These are phyloP conservation scores for Atractosteus spatula DNA, from an alignment of 2,113 vertebrate species.

Conservation along the genomic window DNA sequence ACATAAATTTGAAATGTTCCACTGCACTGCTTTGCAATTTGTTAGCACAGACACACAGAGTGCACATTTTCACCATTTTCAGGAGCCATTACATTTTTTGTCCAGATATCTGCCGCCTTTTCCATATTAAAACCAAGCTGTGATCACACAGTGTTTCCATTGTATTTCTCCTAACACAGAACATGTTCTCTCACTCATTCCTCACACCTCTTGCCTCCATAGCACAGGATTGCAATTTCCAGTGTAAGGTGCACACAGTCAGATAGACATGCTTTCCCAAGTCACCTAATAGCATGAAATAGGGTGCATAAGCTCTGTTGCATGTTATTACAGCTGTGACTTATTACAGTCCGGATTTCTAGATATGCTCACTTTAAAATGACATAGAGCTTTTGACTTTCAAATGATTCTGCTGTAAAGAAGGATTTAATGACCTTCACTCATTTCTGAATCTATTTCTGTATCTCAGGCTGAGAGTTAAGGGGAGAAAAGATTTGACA, in stretches of 20 bases:
- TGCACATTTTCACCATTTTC: no score
- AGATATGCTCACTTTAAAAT: constrained; percentile 65
- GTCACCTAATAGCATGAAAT: constrained; percentile 67
- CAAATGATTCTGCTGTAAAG: constrained; percentile 69
- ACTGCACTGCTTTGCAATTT: no score
- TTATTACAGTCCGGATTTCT: constrained; percentile 63
- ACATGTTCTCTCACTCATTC: no score
- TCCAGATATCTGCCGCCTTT: neutral
- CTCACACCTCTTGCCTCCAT: no score
- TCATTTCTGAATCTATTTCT: neutral
- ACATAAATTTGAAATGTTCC: no score
- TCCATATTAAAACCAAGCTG: no score
- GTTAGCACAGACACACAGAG: no score
- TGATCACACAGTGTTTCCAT: no score
- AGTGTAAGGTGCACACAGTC: constrained; percentile 56
- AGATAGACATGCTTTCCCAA: constrained; percentile 67
- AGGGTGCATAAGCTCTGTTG: constrained; percentile 51
- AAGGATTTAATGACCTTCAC: constrained; percentile 40
- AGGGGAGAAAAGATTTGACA: neutral
- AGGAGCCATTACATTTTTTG: neutral
- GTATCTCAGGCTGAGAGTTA: constrained; percentile 7
- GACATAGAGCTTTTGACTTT: constrained; percentile 72
- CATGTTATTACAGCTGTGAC: constrained; percentile 72
- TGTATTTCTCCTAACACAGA: no score
- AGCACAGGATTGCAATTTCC: no score